Conservation (phyloP, 2,888 invertebrate species). For the Lampropteryx suffumata region DNA sequence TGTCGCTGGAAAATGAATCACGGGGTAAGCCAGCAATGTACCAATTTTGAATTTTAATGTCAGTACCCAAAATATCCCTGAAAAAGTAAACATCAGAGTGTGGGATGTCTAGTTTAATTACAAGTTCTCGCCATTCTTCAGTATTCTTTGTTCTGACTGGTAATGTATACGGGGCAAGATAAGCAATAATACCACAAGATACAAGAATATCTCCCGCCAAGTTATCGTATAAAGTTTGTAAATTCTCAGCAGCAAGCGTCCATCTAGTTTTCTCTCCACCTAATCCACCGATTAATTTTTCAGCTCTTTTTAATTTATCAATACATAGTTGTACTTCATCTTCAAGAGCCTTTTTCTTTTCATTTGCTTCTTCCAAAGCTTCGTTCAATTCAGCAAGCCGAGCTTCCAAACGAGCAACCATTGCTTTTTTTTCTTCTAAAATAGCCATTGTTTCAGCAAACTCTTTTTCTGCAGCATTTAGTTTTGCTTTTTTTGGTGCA, state of each 20-base stretch:
- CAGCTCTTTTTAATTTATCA: conserved; percentile 92
- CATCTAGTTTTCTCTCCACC: conserved; percentile 95
- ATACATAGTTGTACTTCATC: conserved; percentile 91
- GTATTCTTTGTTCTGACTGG: conserved; percentile 84
- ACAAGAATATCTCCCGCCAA: conserved; percentile 95
- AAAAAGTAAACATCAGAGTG: conserved; percentile 89
- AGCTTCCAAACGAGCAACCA: conserved; percentile 89
- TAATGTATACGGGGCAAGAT: conserved; percentile 92
- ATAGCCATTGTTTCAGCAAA: conserved; percentile 92
- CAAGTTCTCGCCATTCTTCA: conserved; percentile 88
- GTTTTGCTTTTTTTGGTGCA: conserved; percentile 92
- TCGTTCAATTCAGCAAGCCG: conserved; percentile 88
- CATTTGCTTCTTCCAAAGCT: conserved; percentile 85
- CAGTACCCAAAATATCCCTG: conserved; percentile 89
- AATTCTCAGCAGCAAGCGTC: conserved; percentile 88
- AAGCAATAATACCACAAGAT: conserved; percentile 94
- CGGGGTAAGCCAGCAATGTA: conserved; percentile 91
- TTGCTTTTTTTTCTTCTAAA: conserved; percentile 91
- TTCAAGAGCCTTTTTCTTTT: conserved; percentile 86
- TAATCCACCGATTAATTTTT: conserved; percentile 93
- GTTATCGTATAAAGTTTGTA: conserved; percentile 90
- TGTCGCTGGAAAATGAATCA: conserved; percentile 92
- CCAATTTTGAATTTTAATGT: conserved; percentile 94
- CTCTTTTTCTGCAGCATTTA: conserved; percentile 91
- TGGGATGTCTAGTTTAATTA: conserved; percentile 87